A percentile compares a stretch with the other conserved stretches of the same genome.
Evolutionary conservation across 1,140 invertebrate genomes (phyloP).

Genomic region (Heliconius eleuchia): DNA sequence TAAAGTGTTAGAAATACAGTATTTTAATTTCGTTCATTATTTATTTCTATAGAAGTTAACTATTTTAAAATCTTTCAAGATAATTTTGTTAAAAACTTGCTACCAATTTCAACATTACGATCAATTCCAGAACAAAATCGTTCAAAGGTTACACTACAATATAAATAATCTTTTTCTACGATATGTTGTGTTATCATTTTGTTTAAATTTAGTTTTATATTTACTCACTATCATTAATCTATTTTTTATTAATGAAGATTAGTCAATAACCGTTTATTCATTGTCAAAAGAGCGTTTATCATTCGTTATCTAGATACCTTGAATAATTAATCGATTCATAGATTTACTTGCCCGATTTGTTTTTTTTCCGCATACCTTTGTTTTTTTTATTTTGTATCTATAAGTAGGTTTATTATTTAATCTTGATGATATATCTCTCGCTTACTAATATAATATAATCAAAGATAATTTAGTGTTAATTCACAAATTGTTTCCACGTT

Average conservation of each 20-base stretch:
- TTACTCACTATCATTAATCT: neutral
- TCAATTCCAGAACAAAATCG: neutral
- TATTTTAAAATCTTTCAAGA: neutral
- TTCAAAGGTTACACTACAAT: neutral
- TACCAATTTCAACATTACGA: neutral
- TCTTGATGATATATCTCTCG: too few species aligned
- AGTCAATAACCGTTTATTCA: conserved; percentile 9
- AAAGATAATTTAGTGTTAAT: too few species aligned
- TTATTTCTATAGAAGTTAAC: neutral
- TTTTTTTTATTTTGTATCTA: too few species aligned
- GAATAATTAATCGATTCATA: conserved; percentile 5
- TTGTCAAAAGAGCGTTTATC: neutral
- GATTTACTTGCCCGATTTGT: neutral
- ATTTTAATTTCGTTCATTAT: neutral
- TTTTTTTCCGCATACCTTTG: neutral
- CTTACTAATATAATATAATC: too few species aligned
- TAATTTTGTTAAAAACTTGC: neutral
- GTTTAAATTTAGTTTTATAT: neutral
- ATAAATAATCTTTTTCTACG: neutral
- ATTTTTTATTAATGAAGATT: conserved; percentile 12
- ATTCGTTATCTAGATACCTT: neutral
- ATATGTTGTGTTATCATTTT: neutral
- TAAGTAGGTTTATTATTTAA: too few species aligned
- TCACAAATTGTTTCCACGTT: too few species aligned
- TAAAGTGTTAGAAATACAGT: neutral